Conservation (phyloP, 2,888 invertebrate species). For the Drosophila siamana region DNA sequence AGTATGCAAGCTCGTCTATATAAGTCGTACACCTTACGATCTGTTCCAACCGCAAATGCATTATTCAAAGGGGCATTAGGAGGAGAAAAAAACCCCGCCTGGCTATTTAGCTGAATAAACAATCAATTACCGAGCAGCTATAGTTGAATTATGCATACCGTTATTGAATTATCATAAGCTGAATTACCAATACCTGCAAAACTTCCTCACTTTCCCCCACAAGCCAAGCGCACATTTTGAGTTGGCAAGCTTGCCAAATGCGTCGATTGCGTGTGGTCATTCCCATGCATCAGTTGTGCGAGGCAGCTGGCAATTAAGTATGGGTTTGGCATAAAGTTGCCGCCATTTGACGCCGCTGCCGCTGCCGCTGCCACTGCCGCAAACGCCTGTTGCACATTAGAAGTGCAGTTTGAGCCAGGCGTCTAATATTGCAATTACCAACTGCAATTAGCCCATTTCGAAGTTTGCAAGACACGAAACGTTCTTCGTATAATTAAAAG, state of each 20-base stretch:
- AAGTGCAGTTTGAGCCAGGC: slow-evolving; percentile 49
- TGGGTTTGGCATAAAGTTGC: slow-evolving; percentile 55
- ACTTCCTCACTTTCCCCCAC: not conserved
- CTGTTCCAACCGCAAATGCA: slow-evolving; percentile 32
- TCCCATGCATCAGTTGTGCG: slow-evolving; percentile 24
- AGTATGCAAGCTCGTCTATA: not conserved
- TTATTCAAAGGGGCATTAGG: slow-evolving; percentile 61
- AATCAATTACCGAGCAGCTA: slow-evolving; percentile 67
- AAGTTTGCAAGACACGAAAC: slow-evolving; percentile 51
- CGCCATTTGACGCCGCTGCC: slow-evolving; percentile 47
- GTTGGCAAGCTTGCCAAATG: slow-evolving; percentile 47
- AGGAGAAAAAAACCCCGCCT: slow-evolving; percentile 42
- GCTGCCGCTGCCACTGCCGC: slow-evolving; percentile 16
- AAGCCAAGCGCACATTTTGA: not conserved
- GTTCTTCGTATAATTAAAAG: slow-evolving; percentile 71
- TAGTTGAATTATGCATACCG: slow-evolving; percentile 67
- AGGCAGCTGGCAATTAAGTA: slow-evolving; percentile 53
- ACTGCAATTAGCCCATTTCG: slow-evolving; percentile 74
- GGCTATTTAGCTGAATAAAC: slow-evolving; percentile 62
- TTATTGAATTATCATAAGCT: slow-evolving; percentile 74
- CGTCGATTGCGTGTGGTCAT: slow-evolving; percentile 63
- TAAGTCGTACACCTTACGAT: not conserved
- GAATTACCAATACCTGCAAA: slow-evolving; percentile 1
- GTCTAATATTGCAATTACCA: slow-evolving; percentile 78
- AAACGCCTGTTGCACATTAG: no score